These are phyloP conservation scores for Elaeidobius kamerunicus DNA, from an alignment of 2,888 invertebrate genomes.

Conservation along the genomic window DNA sequence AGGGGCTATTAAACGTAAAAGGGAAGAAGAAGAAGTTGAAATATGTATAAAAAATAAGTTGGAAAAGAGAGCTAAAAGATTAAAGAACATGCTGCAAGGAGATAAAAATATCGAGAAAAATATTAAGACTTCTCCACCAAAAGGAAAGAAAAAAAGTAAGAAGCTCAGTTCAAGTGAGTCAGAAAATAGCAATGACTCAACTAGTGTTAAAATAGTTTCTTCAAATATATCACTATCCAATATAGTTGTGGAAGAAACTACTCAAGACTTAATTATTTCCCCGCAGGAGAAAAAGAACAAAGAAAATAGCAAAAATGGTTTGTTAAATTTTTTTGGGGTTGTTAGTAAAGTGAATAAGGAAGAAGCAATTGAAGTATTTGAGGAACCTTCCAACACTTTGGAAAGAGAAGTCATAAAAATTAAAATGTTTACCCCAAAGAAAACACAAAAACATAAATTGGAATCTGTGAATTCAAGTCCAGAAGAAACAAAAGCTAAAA, in stretches of 20 bases:
- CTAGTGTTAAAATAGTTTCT: not conserved
- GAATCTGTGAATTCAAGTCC: conserved; percentile 9
- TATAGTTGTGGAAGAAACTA: conserved; percentile 27
- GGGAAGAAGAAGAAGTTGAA: conserved; percentile 57
- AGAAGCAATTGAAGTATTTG: conserved; percentile 16
- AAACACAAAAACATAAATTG: conserved; percentile 19
- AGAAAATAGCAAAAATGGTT: conserved; percentile 21
- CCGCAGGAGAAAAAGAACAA: not conserved
- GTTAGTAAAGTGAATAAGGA: conserved; percentile 16
- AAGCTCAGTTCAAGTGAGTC: conserved; percentile 23
- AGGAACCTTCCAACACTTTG: not conserved
- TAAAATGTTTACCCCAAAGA: conserved; percentile 29
- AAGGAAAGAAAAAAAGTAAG: conserved; percentile 15
- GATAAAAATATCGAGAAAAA: conserved; percentile 15
- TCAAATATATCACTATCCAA: too few relatives aligned
- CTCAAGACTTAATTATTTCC: conserved; percentile 17
- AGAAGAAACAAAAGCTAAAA: conserved; percentile 2
- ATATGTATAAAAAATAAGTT: conserved; percentile 57
- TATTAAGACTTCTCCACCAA: not conserved
- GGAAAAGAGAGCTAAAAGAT: conserved; percentile 58
- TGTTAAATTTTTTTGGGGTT: conserved; percentile 27
- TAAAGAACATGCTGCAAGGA: conserved; percentile 51
- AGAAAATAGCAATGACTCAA: conserved; percentile 21
- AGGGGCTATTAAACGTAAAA: conserved; percentile 58
- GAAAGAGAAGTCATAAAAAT: conserved; percentile 24